Percentiles rank a stretch among this genome's conserved stretches.
Evolutionary conservation across 2,797 vertebrate genomes (phyloP).

Genomic region (Leuciscus waleckii): DNA sequence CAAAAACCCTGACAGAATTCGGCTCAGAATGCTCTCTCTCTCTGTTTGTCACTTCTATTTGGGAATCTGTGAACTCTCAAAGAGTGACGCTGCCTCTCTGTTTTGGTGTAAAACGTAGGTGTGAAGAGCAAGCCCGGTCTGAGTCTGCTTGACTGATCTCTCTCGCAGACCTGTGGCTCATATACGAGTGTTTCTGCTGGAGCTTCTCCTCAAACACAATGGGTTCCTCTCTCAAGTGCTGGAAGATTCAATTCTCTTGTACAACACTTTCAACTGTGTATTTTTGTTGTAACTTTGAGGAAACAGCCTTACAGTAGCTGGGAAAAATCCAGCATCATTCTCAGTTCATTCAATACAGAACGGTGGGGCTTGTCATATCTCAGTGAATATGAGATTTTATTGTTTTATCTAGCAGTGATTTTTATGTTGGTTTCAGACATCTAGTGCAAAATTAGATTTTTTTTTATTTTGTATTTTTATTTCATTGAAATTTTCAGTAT

Average conservation of each 20-base stretch:
- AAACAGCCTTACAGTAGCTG: neutral
- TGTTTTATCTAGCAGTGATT: neutral
- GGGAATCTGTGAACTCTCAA: slow-evolving; percentile 68
- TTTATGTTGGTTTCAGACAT: neutral
- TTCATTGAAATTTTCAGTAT: no score
- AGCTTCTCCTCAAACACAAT: slow-evolving; percentile 30
- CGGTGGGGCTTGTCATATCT: neutral
- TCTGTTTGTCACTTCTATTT: slow-evolving; percentile 71
- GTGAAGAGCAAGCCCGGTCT: slow-evolving; percentile 53
- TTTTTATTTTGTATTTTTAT: no score
- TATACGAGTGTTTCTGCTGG: neutral
- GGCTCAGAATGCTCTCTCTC: slow-evolving; percentile 66
- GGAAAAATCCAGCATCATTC: neutral
- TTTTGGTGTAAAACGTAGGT: slow-evolving; percentile 40
- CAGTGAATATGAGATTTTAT: neutral
- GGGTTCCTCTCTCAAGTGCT: slow-evolving; percentile 18
- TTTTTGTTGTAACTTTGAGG: neutral
- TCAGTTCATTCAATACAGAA: neutral
- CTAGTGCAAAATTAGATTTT: neutral
- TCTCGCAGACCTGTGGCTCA: neutral
- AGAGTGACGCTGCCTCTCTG: slow-evolving; percentile 61
- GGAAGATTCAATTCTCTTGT: neutral
- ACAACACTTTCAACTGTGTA: neutral
- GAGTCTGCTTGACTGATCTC: slow-evolving; percentile 56
- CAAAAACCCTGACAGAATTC: slow-evolving; percentile 70